A percentile compares a stretch with the other conserved stretches of the same genome.
phyloP scores from a whole-genome alignment of 2,888 invertebrate genomes.

The Graphium colonna region DNA sequence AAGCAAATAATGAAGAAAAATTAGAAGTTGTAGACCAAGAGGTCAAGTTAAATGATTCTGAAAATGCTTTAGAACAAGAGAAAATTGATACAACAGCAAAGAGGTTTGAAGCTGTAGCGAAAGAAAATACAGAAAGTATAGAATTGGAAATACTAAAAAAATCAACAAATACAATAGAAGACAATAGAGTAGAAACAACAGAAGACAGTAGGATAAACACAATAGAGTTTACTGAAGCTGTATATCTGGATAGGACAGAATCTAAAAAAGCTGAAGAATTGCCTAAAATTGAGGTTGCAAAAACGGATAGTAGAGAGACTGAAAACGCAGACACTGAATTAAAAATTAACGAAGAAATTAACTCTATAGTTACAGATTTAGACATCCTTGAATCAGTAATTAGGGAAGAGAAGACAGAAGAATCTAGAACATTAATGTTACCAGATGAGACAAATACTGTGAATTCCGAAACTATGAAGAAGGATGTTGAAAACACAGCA shows the following conservation, averaged over 20 bases:
- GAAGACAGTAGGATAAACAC: neutral
- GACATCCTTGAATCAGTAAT: too few species aligned
- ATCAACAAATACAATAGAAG: neutral
- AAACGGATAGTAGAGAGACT: too few species aligned
- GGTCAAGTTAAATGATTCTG: neutral
- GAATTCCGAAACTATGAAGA: neutral
- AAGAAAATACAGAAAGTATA: neutral
- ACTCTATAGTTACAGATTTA: too few species aligned
- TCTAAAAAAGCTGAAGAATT: neutral
- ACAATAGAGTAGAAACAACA: neutral
- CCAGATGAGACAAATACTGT: slow-evolving; percentile 10
- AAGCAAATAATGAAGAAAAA: neutral
- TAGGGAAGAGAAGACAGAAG: too few species aligned
- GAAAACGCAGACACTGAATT: too few species aligned
- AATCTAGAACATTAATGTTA: too few species aligned
- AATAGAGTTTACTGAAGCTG: neutral
- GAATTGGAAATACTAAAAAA: neutral
- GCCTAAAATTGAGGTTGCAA: neutral
- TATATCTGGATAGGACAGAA: neutral
- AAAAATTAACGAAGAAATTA: too few species aligned
- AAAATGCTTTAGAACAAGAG: neutral
- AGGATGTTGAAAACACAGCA: neutral
- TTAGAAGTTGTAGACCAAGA: neutral
- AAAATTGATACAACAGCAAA: neutral
- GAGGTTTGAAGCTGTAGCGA: neutral